Evolutionary conservation across 2,797 vertebrate genomes (phyloP).

Genomic region (Gallinago nigripennis): DNA sequence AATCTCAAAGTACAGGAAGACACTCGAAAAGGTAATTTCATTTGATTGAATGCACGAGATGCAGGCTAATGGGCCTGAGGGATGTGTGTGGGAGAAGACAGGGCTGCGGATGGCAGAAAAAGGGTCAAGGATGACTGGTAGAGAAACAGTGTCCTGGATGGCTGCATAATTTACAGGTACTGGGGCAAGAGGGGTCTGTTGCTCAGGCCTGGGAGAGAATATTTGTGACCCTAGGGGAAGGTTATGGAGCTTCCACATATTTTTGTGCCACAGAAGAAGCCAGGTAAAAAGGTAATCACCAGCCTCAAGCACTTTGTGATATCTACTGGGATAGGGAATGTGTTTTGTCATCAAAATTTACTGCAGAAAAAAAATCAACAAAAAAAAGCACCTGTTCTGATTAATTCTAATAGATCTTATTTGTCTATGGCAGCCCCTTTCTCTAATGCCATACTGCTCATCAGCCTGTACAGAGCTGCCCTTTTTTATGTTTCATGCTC

Average conservation of each 20-base stretch:
- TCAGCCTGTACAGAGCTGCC: neutral
- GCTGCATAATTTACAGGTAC: neutral
- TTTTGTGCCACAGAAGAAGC: neutral
- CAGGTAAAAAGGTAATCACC: neutral
- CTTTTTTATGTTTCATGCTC: neutral
- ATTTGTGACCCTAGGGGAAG: neutral
- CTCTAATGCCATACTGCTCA: neutral
- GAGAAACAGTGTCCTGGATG: neutral
- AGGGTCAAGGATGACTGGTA: neutral
- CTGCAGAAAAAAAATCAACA: neutral
- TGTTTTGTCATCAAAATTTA: neutral
- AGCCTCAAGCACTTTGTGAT: neutral
- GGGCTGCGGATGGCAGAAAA: neutral
- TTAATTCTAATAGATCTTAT: neutral
- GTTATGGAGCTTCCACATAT: neutral
- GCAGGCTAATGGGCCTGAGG: neutral
- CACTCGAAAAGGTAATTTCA: constrained; percentile 31
- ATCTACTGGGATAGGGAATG: neutral
- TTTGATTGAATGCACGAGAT: neutral
- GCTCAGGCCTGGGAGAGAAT: neutral
- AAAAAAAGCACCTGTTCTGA: neutral
- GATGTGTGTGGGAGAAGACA: neutral
- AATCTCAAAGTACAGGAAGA: neutral
- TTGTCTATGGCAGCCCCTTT: neutral
- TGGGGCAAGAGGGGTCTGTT: neutral